Conservation (phyloP, 2,797 vertebrate genomes). For the Coreius guichenoti region DNA sequence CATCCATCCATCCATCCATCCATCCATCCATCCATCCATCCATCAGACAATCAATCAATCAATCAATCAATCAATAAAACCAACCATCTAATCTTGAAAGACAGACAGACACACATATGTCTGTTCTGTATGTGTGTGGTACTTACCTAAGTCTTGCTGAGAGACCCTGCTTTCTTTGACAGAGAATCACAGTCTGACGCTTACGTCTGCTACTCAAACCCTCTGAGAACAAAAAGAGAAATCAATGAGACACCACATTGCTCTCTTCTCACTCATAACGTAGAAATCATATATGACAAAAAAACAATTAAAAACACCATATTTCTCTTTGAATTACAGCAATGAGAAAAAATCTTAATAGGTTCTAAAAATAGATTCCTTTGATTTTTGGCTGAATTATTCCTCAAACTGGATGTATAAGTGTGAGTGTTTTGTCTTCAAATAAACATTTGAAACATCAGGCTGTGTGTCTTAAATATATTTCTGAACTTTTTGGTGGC, state of each 20-base stretch:
- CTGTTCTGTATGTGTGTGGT: background rate
- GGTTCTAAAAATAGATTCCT: background rate
- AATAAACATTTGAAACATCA: conserved; percentile 13
- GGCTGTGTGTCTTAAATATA: conserved; percentile 21
- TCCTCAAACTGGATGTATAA: background rate
- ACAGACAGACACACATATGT: background rate
- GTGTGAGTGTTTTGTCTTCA: conserved; percentile 22
- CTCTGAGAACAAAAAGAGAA: conserved; percentile 71
- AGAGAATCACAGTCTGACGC: conserved; percentile 6
- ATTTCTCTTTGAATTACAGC: background rate
- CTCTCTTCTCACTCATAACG: background rate
- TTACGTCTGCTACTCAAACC: conserved; percentile 61
- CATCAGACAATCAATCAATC: too few relatives aligned
- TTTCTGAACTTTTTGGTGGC: conserved; percentile 61
- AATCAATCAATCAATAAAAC: too few relatives aligned
- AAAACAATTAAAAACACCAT: too few relatives aligned
- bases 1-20: too few relatives aligned
- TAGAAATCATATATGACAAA: too few relatives aligned
- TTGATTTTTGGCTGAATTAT: background rate
- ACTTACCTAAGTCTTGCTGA: conserved; percentile 2
- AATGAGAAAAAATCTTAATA: background rate
- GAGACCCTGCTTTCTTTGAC: conserved; percentile 3
- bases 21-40: too few relatives aligned
- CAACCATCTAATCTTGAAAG: background rate
- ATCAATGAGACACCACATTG: conserved; percentile 56